phyloP scores from a whole-genome alignment of 2,113 vertebrate species.

The Rana temporaria region DNA sequence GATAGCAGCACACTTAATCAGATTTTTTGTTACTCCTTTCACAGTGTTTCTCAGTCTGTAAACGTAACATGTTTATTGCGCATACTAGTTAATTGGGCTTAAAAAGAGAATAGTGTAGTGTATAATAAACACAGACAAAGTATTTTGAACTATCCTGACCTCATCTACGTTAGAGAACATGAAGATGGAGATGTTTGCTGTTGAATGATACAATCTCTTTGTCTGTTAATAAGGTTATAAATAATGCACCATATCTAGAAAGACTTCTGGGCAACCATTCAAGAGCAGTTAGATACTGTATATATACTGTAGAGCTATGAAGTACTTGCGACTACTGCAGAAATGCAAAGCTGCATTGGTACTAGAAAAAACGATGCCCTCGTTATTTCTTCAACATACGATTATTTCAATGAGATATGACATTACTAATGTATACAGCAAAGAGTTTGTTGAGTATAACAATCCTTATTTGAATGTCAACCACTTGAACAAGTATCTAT shows the following conservation, averaged over 20 bases:
- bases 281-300: too few species aligned
- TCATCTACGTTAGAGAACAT: not conserved
- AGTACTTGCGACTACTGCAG: too few species aligned
- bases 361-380: not conserved
- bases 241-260: not conserved
- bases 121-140: not conserved
- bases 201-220: not conserved
- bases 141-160: not conserved
- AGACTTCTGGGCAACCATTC: not conserved
- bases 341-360: not conserved
- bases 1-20: not conserved
- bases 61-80: constrained; percentile 12
- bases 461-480: too few species aligned
- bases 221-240: constrained; percentile 21
- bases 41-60: not conserved
- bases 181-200: not conserved
- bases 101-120: too few species aligned
- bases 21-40: not conserved
- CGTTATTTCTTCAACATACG: too few species aligned
- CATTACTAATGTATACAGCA: too few species aligned
- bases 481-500: too few species aligned
- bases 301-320: not conserved
- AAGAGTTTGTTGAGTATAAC: too few species aligned
- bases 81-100: not conserved
- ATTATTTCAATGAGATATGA: too few species aligned